phyloP scores from a whole-genome alignment of 2,888 invertebrate genomes.

The Nephrotoma flavescens region DNA sequence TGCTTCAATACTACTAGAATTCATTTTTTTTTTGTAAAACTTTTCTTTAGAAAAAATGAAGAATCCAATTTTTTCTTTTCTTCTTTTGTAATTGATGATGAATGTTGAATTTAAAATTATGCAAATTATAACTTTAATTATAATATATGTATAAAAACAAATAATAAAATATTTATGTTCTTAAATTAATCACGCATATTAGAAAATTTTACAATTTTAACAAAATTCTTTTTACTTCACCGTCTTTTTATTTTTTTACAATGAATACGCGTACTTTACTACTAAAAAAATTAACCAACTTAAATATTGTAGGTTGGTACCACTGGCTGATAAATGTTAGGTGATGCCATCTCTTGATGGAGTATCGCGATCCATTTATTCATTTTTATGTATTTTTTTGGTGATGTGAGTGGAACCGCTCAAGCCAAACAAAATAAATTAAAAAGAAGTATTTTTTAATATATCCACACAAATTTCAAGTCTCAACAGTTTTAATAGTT shows the following conservation, averaged over 20 bases:
- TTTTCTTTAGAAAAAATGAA: neutral
- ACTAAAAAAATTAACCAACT: neutral
- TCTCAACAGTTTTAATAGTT: too few relatives aligned
- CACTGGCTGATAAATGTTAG: neutral
- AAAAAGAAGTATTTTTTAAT: too few relatives aligned
- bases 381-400: too few relatives aligned
- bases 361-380: neutral
- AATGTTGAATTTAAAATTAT: neutral
- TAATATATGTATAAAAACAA: neutral
- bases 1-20: constrained; percentile 37
- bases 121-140: neutral
- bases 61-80: neutral
- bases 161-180: neutral
- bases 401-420: too few relatives aligned
- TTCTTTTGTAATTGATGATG: neutral
- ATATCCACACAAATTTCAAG: too few relatives aligned
- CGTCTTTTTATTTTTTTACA: neutral
- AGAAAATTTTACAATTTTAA: neutral
- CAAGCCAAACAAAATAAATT: too few relatives aligned
- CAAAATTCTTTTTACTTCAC: neutral
- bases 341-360: neutral
- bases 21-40: constrained; percentile 10
- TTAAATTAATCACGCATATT: constrained; percentile 2
- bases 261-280: neutral
- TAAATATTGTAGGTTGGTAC: neutral